Conservation (phyloP, 1,140 invertebrate genomes). For the Theocolax elegans region DNA sequence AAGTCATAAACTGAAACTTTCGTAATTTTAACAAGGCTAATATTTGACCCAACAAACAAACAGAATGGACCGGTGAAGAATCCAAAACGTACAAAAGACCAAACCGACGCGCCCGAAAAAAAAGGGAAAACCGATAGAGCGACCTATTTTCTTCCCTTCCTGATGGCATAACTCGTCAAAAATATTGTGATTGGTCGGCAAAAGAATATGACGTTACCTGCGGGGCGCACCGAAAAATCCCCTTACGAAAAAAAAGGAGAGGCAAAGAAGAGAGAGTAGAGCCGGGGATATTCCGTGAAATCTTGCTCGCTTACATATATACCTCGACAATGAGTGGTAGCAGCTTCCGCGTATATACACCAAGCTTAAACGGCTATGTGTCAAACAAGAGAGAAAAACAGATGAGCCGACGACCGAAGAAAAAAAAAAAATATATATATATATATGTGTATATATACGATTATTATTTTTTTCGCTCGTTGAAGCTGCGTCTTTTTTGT, state of each 20-base stretch:
- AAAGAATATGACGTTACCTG: conserved; percentile 64
- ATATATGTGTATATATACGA: no score
- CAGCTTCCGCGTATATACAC: conserved; percentile 4
- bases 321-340: conserved; percentile 17
- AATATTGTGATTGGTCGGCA: conserved; percentile 67
- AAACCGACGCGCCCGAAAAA: conserved; percentile 32
- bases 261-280: conserved; percentile 6
- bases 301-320: conserved; percentile 11
- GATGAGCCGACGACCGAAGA: neutral
- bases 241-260: conserved; percentile 13
- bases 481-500: neutral
- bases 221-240: conserved; percentile 36
- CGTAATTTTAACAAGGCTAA: conserved; percentile 39
- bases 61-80: conserved; percentile 14
- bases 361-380: neutral
- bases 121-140: conserved; percentile 41
- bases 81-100: conserved; percentile 39
- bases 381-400: neutral
- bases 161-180: conserved; percentile 67
- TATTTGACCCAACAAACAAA: conserved; percentile 24
- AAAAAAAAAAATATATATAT: neutral
- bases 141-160: conserved; percentile 39
- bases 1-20: conserved; percentile 36
- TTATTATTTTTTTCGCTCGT: conserved; percentile 19
- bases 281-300: conserved; percentile 16